Evolutionary conservation across 2,888 invertebrate genomes (phyloP), one percentile per base, ranked within the genome.

Genomic region (Cactoblastis cactorum): DNA sequence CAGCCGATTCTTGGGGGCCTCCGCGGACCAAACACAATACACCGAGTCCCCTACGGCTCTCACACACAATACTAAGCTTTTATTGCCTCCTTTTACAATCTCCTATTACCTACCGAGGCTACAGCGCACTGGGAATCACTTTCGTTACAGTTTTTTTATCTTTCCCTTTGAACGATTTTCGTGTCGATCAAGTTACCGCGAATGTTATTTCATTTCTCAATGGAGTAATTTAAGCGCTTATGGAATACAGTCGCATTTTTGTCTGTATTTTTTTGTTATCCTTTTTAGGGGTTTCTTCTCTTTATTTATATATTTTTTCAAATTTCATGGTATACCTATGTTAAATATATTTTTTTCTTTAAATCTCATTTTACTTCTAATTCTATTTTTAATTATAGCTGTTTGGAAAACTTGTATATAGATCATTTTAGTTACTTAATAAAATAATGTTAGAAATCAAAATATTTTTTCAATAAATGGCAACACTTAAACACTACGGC

Each of bases 71-170:
- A 81, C 88, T 83, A 86, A 83, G 89, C 86, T 87, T 88, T 89
- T 88, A 89, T 89, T 89, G 88, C 88, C 86, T 83, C 80, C 82
- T 88, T 88, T 88, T 87, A 88, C 86, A 87, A 88, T 89, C 88
- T 86, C 81, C 84, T 81, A 87, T 88, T 89, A 89, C 87, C 82
- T 85, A 48, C 77, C 78, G 78, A 83, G 86, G 79, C 80, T 80
- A 72, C 75, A 66, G 64, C 66, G 71, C 83, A 76, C 79, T 80
- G 85, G 84, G 85, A 87, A 86, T 88, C 82, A 85, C 85, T 85
- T 85, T 88, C 81, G 86, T 80, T 83, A 85, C 78, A 81, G 77
- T 79, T 81, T 80, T 77, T 79, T 77, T 78, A 78, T 73, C 69
- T 66, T 73, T 71, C 67, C 67, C 74, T 81, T 77, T 77, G 77